Evolutionary conservation across 1,140 invertebrate genomes (phyloP).

Genomic region (Epicauta chinensis): DNA sequence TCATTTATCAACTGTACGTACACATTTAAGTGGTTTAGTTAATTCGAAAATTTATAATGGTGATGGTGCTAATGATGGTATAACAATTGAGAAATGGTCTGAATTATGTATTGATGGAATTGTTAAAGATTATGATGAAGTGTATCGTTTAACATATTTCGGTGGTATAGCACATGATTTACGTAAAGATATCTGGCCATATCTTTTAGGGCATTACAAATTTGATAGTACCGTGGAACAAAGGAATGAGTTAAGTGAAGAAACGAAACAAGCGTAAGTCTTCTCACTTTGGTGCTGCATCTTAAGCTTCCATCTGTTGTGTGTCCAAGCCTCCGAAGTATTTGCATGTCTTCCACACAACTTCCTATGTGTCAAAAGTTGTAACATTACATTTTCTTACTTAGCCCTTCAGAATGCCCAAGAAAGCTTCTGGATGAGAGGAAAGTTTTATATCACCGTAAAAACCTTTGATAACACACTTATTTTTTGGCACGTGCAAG

Average conservation of each 20-base stretch:
- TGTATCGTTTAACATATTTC: conserved; percentile 80
- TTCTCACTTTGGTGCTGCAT: conserved; percentile 21
- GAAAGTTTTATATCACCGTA: too few relatives aligned
- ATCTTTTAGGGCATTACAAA: conserved; percentile 79
- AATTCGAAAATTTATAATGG: conserved; percentile 55
- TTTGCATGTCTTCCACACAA: too few relatives aligned
- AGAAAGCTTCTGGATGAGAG: too few relatives aligned
- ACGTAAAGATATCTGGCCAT: conserved; percentile 84
- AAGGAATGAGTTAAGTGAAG: conserved; percentile 58
- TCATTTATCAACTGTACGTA: conserved; percentile 85
- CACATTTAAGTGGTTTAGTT: conserved; percentile 85
- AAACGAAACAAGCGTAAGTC: conserved; percentile 52
- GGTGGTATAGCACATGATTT: conserved; percentile 76
- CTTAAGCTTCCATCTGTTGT: neutral
- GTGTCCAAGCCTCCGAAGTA: conserved; percentile 16
- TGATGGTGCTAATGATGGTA: conserved; percentile 46
- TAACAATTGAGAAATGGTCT: conserved; percentile 65
- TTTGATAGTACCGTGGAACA: conserved; percentile 70
- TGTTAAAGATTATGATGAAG: conserved; percentile 59
- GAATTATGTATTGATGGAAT: conserved; percentile 55
- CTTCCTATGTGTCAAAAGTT: too few relatives aligned
- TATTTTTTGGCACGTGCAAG: too few relatives aligned
- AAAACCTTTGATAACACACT: too few relatives aligned
- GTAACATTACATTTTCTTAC: too few relatives aligned
- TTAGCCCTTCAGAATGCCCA: too few relatives aligned